These are phyloP conservation scores for Cantharis nigra DNA, from an alignment of 2,888 invertebrate species.

Conservation along the genomic window DNA sequence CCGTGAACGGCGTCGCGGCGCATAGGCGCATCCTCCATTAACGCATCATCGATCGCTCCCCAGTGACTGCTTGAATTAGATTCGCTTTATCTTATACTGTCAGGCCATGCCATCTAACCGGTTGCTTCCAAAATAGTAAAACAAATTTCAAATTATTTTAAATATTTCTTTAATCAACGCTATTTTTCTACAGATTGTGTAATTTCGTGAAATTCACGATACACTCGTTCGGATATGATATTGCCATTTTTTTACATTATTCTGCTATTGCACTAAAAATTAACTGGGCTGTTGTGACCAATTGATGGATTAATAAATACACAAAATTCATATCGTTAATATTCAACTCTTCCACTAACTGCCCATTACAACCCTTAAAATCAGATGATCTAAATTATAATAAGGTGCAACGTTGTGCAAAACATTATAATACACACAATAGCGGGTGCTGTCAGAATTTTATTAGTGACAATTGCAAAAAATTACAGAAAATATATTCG, in stretches of 20 bases:
- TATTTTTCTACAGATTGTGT: conserved; percentile 56
- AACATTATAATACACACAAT: conserved; percentile 49
- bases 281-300: conserved; percentile 41
- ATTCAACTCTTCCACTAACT: conserved; percentile 24
- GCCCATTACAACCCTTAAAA: conserved; percentile 32
- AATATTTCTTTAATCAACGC: conserved; percentile 58
- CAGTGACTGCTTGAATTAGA: background rate
- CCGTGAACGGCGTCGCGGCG: conserved; percentile 24
- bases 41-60: conserved; percentile 18
- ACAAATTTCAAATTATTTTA: conserved; percentile 40
- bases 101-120: background rate
- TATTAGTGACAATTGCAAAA: conserved; percentile 36
- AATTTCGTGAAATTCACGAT: conserved; percentile 50
- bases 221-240: conserved; percentile 56
- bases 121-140: background rate
- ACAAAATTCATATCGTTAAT: conserved; percentile 29
- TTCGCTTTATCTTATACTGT: background rate
- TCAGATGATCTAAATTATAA: conserved; percentile 36
- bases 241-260: conserved; percentile 56
- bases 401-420: conserved; percentile 50
- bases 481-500: conserved; percentile 35
- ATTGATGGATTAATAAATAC: conserved; percentile 39
- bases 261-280: conserved; percentile 55
- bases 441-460: conserved; percentile 44
- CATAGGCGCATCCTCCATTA: conserved; percentile 14